phyloP scores from a whole-genome alignment of 2,113 vertebrate genomes.

The Furnarius figulus region DNA sequence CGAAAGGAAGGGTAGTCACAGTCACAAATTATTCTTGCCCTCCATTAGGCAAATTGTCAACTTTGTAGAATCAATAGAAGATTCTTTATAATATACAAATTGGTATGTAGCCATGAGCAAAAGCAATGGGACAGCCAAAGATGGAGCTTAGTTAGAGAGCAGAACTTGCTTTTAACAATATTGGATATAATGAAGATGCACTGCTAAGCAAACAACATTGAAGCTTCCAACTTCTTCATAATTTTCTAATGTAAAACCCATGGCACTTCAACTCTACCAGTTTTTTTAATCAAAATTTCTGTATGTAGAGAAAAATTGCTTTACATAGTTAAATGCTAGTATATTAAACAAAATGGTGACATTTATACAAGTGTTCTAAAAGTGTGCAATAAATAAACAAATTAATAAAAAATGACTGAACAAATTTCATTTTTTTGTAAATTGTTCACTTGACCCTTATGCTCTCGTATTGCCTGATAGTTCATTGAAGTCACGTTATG shows the following conservation, averaged over 20 bases:
- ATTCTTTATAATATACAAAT: conserved; percentile 33
- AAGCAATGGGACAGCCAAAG: not conserved
- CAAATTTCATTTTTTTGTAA: not conserved
- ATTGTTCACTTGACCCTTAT: not conserved
- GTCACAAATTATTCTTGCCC: conserved; percentile 39
- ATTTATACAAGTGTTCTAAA: not conserved
- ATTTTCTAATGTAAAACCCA: conserved; percentile 14
- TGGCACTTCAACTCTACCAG: not conserved
- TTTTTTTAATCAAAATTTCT: not conserved
- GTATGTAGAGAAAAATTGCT: not conserved
- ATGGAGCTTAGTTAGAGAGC: conserved; percentile 32
- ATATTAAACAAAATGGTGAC: not conserved
- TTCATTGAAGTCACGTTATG: not conserved
- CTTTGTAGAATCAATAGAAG: conserved; percentile 42
- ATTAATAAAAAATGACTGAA: not conserved
- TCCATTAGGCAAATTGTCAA: conserved; percentile 65
- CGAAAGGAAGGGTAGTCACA: conserved; percentile 32
- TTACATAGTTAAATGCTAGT: not conserved
- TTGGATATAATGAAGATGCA: not conserved
- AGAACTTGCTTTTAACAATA: conserved; percentile 22
- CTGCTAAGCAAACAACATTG: not conserved
- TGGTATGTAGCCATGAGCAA: conserved; percentile 1
- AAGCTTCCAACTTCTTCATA: not conserved
- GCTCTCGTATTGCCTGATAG: not conserved
- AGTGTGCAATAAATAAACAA: not conserved